A percentile compares a stretch with the other conserved stretches of the same genome.
phyloP scores from a whole-genome alignment of 1,140 invertebrate species.

The Achatina immaculata region DNA sequence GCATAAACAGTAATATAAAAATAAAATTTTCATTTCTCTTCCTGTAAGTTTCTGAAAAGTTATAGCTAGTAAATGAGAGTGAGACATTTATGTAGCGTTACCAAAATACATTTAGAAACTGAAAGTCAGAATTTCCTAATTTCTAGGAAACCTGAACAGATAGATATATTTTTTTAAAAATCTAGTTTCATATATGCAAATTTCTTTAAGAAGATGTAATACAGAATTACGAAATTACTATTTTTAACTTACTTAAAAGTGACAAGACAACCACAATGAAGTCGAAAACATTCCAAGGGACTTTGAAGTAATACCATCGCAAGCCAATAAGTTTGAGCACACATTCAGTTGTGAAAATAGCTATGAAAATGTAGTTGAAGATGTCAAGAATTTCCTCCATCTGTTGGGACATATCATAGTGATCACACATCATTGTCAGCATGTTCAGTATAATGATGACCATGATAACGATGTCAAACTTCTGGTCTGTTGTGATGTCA shows the following conservation, averaged over 20 bases:
- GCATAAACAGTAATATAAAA: too few relatives aligned
- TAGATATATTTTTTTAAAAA: too few relatives aligned
- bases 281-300: slow-evolving; percentile 99
- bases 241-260: slow-evolving; percentile 76
- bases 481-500: slow-evolving; percentile 97
- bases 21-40: too few relatives aligned
- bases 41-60: too few relatives aligned
- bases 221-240: neutral
- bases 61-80: too few relatives aligned
- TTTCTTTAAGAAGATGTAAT: too few relatives aligned
- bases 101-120: too few relatives aligned
- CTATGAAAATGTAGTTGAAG: slow-evolving; percentile 97
- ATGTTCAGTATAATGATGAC: slow-evolving; percentile 98
- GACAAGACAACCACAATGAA: slow-evolving; percentile 98
- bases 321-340: slow-evolving; percentile 97
- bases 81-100: too few relatives aligned
- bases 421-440: slow-evolving; percentile 98
- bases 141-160: too few relatives aligned
- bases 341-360: slow-evolving; percentile 97
- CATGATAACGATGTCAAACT: slow-evolving; percentile 99
- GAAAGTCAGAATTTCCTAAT: too few relatives aligned
- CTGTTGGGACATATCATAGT: slow-evolving; percentile 88
- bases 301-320: slow-evolving; percentile 97
- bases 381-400: slow-evolving; percentile 87
- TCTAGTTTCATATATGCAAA: too few relatives aligned